Percentiles rank a stretch among this genome's conserved stretches.
These are phyloP conservation scores for Chymomyza procnemis DNA, from an alignment of 2,888 invertebrate species.

Conservation along the genomic window DNA sequence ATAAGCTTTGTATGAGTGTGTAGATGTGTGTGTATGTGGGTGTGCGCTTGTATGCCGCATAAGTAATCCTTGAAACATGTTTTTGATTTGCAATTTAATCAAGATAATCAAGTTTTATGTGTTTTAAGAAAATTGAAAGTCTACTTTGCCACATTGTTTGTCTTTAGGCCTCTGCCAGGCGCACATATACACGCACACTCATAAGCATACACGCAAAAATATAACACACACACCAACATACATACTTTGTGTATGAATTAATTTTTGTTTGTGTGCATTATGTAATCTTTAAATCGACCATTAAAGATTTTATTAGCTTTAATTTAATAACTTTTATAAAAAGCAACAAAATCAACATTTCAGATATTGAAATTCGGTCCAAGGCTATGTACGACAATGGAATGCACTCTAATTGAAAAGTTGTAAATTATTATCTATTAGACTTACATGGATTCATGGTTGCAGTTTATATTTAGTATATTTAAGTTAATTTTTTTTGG, in stretches of 20 bases:
- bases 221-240: neutral
- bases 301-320: conserved; percentile 58
- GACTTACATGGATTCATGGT: too few species aligned
- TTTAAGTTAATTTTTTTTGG: too few species aligned
- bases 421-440: too few species aligned
- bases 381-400: too few species aligned
- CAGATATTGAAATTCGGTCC: too few species aligned
- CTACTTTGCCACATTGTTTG: conserved; percentile 67
- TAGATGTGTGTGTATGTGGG: conserved; percentile 11
- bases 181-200: neutral
- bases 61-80: conserved; percentile 73
- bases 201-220: neutral
- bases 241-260: neutral
- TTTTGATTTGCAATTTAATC: conserved; percentile 74
- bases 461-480: too few species aligned
- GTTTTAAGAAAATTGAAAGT: conserved; percentile 72
- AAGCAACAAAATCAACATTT: neutral
- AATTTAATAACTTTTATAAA: conserved; percentile 52
- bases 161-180: conserved; percentile 16
- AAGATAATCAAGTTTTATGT: conserved; percentile 74
- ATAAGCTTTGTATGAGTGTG: conserved; percentile 46
- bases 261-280: conserved; percentile 5
- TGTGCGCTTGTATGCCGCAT: conserved; percentile 32
- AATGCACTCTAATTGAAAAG: too few species aligned
- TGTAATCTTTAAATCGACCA: conserved; percentile 66